Conservation (phyloP, 2,113 vertebrate genomes). For the Corythoichthys intestinalis region DNA sequence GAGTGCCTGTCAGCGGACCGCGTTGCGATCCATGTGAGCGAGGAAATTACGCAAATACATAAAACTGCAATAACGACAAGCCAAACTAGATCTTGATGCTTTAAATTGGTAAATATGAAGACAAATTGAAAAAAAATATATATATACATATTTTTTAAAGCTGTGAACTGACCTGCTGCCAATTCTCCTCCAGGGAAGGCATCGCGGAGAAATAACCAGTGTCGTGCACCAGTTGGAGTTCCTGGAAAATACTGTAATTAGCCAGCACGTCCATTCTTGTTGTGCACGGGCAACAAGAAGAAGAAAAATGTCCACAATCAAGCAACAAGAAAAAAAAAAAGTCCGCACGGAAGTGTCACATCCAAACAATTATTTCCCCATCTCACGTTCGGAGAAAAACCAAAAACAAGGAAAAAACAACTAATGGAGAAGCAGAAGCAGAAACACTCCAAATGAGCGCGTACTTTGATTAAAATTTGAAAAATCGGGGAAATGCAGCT, state of each 20-base stretch:
- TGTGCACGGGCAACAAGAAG: background rate
- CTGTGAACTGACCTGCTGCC: conserved; percentile 90
- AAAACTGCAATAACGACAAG: background rate
- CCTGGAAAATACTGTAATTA: conserved; percentile 99
- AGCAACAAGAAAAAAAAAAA: background rate
- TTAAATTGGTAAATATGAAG: background rate
- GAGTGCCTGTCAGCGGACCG: conserved; percentile 8
- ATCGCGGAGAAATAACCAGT: conserved; percentile 99
- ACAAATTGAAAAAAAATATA: background rate
- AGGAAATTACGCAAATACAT: background rate
- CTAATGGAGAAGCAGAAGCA: background rate
- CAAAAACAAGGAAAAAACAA: background rate
- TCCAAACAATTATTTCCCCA: conserved; percentile 6
- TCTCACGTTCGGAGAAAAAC: background rate
- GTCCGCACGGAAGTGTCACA: conserved; percentile 6
- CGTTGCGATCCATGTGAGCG: conserved; percentile 5
- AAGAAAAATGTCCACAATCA: background rate
- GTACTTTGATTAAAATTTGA: background rate
- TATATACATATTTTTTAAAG: background rate
- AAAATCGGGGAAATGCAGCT: background rate
- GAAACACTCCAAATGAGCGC: background rate
- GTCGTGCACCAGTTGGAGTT: conserved; percentile 99
- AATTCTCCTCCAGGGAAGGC: conserved; percentile 98
- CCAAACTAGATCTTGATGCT: background rate
- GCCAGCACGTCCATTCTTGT: conserved; percentile 97